Conservation (phyloP, 2,888 invertebrate species). For the Lycia hirtaria region DNA sequence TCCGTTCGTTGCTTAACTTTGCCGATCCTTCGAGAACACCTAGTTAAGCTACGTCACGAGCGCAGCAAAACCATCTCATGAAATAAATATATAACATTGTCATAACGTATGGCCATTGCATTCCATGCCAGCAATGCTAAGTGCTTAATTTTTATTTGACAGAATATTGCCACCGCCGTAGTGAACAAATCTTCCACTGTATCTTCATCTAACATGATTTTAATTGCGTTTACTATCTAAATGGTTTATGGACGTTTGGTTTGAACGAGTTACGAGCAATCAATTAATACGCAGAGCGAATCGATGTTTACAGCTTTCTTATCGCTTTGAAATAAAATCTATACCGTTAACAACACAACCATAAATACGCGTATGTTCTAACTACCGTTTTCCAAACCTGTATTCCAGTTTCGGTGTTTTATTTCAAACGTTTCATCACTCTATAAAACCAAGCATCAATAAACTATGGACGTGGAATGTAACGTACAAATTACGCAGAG, state of each 20-base stretch:
- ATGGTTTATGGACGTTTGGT: conserved; percentile 19
- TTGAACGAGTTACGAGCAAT: conserved; percentile 21
- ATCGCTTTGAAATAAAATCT: conserved; percentile 9
- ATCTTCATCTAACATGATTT: conserved; percentile 7
- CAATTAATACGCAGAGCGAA: conserved; percentile 20
- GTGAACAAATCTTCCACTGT: conserved; percentile 4
- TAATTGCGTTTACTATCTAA: conserved; percentile 17
- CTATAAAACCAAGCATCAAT: conserved; percentile 33
- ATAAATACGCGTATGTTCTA: not conserved
- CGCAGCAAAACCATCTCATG: too few relatives aligned
- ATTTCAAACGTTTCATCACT: conserved; percentile 31
- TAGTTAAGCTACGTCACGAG: too few relatives aligned
- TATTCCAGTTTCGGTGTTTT: conserved; percentile 4
- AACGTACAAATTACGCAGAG: not conserved
- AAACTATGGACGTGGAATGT: conserved; percentile 1
- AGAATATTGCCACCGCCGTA: not conserved
- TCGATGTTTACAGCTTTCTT: conserved; percentile 18
- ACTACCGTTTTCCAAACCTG: not conserved
- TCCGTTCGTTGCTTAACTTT: too few relatives aligned
- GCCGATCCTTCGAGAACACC: too few relatives aligned
- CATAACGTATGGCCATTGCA: too few relatives aligned
- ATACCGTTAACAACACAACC: not conserved
- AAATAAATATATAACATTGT: too few relatives aligned
- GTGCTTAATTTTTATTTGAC: not conserved
- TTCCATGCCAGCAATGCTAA: too few relatives aligned